phyloP scores from a whole-genome alignment of 2,888 invertebrate species.

The Teinopalpus imperialis region DNA sequence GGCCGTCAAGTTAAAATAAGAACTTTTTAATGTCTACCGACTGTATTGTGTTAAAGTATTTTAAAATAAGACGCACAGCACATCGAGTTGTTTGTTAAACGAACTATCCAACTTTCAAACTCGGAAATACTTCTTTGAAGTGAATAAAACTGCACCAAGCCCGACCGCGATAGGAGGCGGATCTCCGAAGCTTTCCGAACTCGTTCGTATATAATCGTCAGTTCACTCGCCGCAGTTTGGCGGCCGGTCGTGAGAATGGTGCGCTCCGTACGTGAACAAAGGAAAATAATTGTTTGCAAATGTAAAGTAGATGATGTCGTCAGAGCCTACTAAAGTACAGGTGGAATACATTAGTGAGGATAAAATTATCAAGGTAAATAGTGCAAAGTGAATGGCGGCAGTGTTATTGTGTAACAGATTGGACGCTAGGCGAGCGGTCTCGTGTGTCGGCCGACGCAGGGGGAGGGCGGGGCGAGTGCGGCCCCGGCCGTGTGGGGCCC shows the following conservation, averaged over 20 bases:
- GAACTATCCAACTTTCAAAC: background rate
- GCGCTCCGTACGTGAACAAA: conserved; percentile 74
- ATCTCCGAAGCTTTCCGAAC: conserved; percentile 73
- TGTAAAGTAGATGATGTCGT: conserved; percentile 78
- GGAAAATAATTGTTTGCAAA: conserved; percentile 66
- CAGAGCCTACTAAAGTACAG: conserved; percentile 74
- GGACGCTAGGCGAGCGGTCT: conserved; percentile 79
- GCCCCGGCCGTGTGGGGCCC: conserved; percentile 82
- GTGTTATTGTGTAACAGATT: conserved; percentile 76
- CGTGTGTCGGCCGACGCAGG: conserved; percentile 74
- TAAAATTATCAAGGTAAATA: conserved; percentile 72
- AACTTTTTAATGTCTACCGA: conserved; percentile 22
- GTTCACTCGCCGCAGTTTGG: conserved; percentile 78
- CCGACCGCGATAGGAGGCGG: conserved; percentile 79
- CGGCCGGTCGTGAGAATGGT: conserved; percentile 80
- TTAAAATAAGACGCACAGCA: conserved; percentile 1
- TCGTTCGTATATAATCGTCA: conserved; percentile 60
- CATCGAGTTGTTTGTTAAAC: background rate
- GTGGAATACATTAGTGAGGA: conserved; percentile 78
- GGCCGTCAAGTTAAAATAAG: conserved; percentile 36
- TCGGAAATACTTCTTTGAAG: background rate
- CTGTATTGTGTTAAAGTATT: conserved; percentile 20
- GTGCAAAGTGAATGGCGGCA: conserved; percentile 56
- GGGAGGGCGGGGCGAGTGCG: conserved; percentile 81
- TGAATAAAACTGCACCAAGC: conserved; percentile 45